Evolutionary conservation across 2,888 invertebrate species (phyloP), one percentile per base, ranked within the genome.

Genomic region (Campoplex capitator): DNA sequence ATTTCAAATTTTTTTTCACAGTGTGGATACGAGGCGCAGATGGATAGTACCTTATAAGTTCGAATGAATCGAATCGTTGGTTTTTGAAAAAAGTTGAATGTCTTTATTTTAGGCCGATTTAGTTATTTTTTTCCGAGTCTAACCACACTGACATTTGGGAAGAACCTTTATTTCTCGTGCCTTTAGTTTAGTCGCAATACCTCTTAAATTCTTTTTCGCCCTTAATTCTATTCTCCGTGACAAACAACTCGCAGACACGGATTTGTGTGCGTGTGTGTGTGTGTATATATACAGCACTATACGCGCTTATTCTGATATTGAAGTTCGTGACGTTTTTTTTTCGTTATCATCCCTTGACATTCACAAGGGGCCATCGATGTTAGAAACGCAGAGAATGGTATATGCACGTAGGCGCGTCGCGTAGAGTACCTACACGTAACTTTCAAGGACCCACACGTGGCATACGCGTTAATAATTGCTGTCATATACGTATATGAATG

Each of bases 361-460:
- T 80, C 35, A 45, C 75, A 32, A 67, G 56, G 67, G 56, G 56
- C 7, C 62, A 56, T 51, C 67, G 32, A 51, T 71, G 68, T 65
- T 32, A 38, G n/a, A 28, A 68, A 38, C 62, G 13, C 38, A 54
- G 51, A 80, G 65, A 51, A 16, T n/a, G 51, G 16, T 48, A 58
- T 45, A 73, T 73, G 80, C 51, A 78, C 58, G 35, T 65, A 73
- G 23, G 23, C 32, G 51, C 48, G 51, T 38, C 23, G 45, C 75
- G 42, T 68, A 32, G n/a, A 32, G 54, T 81, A 71, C n/a, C n/a
- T n/a, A n/a, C 32, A 65, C 54, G 45, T 75, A 51, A 82, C 68
- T 56, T 67, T 82, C 82, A 82, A 82, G 82, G 82, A 56, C 42
- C n/a, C 23, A 67, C 75, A 56, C 65, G 56, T 67, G 65, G 18